A percentile compares a stretch with the other conserved stretches of the same genome.
Evolutionary conservation across 2,797 vertebrate species (phyloP).

Genomic region (Myiotriccus ornatus): DNA sequence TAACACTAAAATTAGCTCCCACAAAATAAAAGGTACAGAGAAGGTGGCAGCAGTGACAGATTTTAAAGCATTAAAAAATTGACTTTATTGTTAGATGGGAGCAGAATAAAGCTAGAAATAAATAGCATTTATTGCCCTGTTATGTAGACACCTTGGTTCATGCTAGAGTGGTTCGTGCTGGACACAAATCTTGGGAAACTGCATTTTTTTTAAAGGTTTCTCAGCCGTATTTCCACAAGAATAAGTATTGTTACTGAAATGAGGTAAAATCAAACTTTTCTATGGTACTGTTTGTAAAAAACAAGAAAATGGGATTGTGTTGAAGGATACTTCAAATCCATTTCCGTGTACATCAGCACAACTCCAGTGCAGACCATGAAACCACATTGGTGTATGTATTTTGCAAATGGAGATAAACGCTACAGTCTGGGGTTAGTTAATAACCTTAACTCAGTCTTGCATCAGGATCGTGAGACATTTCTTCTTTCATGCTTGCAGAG

Average conservation of each 20-base stretch:
- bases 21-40: slow-evolving; percentile 6
- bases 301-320: background rate
- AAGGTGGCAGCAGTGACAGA: background rate
- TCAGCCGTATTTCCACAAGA: background rate
- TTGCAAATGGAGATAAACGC: background rate
- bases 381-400: background rate
- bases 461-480: background rate
- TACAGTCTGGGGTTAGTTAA: background rate
- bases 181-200: background rate
- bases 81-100: slow-evolving; percentile 6
- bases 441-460: background rate
- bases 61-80: slow-evolving; percentile 11
- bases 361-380: background rate
- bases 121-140: background rate
- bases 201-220: background rate
- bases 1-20: slow-evolving; percentile 19
- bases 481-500: background rate
- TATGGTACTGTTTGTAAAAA: background rate
- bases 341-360: fast-evolving
- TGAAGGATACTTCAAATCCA: background rate
- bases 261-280: background rate
- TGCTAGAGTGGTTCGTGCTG: background rate
- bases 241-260: background rate
- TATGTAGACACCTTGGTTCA: background rate
- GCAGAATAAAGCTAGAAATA: background rate